Conservation (phyloP, 2,113 vertebrate species). For the Pygoscelis adeliae region DNA sequence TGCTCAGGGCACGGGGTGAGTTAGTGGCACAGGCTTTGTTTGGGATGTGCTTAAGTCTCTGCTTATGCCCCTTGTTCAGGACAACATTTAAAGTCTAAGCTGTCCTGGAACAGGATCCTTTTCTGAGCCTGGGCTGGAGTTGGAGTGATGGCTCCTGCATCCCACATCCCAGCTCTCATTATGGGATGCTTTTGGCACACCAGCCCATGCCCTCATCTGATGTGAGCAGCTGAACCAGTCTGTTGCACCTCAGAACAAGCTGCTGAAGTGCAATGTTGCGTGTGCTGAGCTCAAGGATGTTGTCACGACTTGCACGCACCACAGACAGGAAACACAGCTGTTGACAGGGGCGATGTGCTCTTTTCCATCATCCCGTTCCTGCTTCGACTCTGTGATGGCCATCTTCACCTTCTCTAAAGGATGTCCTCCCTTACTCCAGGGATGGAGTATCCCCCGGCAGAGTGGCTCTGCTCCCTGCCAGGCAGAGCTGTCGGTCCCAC, state of each 20-base stretch:
- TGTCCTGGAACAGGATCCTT: neutral
- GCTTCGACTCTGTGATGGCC: neutral
- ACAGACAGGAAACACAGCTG: neutral
- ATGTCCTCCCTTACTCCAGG: neutral
- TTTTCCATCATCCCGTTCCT: neutral
- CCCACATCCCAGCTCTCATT: neutral
- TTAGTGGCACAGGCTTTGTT: neutral
- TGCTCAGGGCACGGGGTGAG: neutral
- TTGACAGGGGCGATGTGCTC: neutral
- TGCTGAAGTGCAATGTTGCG: rapidly evolving
- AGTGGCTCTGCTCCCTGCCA: neutral
- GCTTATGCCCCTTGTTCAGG: neutral
- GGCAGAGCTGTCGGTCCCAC: neutral
- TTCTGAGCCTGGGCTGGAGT: neutral
- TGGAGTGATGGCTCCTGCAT: neutral
- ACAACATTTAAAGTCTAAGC: neutral
- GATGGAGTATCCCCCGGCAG: neutral
- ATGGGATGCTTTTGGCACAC: neutral
- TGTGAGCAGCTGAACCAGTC: neutral
- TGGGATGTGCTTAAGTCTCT: neutral
- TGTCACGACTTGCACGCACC: neutral
- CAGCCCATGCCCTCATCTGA: neutral
- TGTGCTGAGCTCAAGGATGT: neutral
- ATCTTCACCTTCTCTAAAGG: neutral
- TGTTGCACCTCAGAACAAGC: neutral